These are phyloP conservation scores for Battus philenor DNA, from an alignment of 1,140 invertebrate genomes.

Conservation along the genomic window DNA sequence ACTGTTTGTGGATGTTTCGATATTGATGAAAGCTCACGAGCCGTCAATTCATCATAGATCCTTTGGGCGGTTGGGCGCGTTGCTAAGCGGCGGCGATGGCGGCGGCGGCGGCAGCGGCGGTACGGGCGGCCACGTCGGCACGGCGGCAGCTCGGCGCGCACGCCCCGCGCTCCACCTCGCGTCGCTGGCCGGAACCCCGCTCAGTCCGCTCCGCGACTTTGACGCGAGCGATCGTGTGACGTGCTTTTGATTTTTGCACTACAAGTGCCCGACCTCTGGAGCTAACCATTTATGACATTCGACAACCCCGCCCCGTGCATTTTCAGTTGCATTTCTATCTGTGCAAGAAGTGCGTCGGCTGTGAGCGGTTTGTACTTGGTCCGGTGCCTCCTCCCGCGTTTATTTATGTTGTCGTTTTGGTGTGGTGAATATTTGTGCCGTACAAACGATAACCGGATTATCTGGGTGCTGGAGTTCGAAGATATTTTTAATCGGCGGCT, in stretches of 20 bases:
- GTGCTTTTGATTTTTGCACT: constrained; percentile 25
- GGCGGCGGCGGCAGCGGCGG: constrained; percentile 21
- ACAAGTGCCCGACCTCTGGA: constrained; percentile 64
- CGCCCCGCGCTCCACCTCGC: constrained; percentile 21
- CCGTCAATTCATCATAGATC: constrained; percentile 13
- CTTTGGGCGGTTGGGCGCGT: constrained; percentile 27
- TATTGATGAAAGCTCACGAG: background rate
- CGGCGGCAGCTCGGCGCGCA: constrained; percentile 25
- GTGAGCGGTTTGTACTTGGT: constrained; percentile 31
- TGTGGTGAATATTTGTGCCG: constrained; percentile 74
- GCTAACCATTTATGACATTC: constrained; percentile 67
- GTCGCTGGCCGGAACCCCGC: constrained; percentile 22
- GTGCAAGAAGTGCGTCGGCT: constrained; percentile 51
- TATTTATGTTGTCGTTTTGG: constrained; percentile 75
- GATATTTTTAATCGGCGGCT: constrained; percentile 64
- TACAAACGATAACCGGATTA: constrained; percentile 72
- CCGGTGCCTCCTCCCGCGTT: constrained; percentile 53
- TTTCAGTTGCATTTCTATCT: constrained; percentile 62
- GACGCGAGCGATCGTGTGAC: constrained; percentile 36
- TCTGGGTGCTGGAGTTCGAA: constrained; percentile 66
- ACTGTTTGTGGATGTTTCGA: too few species aligned
- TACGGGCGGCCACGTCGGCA: constrained; percentile 33
- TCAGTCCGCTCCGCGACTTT: constrained; percentile 61
- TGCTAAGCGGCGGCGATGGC: constrained; percentile 36
- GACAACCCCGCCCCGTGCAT: constrained; percentile 71